Base-by-base conservation (phyloP, 2,888 invertebrate species). In the Scaptodrosophila latifasciaeformis region DNA sequence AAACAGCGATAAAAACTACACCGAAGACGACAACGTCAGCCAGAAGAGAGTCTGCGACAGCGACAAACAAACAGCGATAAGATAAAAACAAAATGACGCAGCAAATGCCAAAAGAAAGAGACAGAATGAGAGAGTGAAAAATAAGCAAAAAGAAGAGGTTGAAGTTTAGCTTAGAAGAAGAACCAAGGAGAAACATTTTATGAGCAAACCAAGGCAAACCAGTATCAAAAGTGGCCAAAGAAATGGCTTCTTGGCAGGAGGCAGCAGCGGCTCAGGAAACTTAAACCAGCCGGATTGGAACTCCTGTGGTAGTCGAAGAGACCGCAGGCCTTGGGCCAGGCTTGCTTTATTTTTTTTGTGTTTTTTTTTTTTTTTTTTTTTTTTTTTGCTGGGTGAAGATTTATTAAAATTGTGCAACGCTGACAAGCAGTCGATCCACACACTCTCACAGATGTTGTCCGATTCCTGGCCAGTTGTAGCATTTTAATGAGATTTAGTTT, bases 201-300 rank as follows among this genome's bases (percentile, higher is more conserved):
- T 66, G 80, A 61, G 67, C 70, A 61, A 65, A 63, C 55, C 74
- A 78, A 78, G 75, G 75, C 62, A 70, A 75, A 77, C 75, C 58
- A 66, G 80, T 74, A 68, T 54, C 57, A 56, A 45, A 58, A 46
- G 10, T 35, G 47, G 34, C 31, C 45, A 51, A 43, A 42, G 44
- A 43, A 24, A 27, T 12, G 29, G n/a, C 18, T 10, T 40, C 19
- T 40, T 7, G 10, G 31, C 31, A 3, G 21, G 34, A 37, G 35
- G 1, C 42, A 27, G 48, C 27, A 12, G 34, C 53, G n/a, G n/a
- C n/a, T n/a, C n/a, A n/a, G n/a, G n/a, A n/a, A n/a, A n/a, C n/a
- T n/a, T n/a, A n/a, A n/a, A n/a, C n/a, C n/a, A n/a, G n/a, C n/a
- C n/a, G n/a, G n/a, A n/a, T n/a, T n/a, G n/a, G n/a, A n/a, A n/a